Evolutionary conservation across 2,888 invertebrate genomes (phyloP).

Genomic region (Oligia fasciuncula): DNA sequence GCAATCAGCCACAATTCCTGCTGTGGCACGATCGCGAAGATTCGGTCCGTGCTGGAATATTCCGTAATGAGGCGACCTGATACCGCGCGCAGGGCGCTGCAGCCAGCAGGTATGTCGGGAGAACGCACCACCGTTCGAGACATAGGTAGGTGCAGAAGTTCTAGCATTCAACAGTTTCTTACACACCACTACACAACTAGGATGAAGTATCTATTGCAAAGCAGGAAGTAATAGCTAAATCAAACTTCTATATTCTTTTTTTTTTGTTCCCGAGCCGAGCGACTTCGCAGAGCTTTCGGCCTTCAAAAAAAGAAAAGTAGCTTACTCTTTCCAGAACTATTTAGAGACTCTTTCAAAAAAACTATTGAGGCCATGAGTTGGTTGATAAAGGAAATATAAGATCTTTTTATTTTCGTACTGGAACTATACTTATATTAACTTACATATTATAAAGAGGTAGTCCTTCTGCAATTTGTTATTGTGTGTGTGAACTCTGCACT

Average conservation of each 20-base stretch:
- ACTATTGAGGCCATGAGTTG: neutral
- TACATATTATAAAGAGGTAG: neutral
- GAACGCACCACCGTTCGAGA: neutral
- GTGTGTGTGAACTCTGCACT: constrained; percentile 22
- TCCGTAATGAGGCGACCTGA: constrained; percentile 60
- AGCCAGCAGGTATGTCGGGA: constrained; percentile 30
- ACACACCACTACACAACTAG: neutral
- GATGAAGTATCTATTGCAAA: neutral
- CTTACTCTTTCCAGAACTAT: neutral
- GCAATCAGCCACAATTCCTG: constrained; percentile 22
- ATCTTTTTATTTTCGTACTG: neutral
- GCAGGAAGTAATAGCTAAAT: neutral
- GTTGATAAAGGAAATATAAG: neutral
- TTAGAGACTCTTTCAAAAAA: neutral
- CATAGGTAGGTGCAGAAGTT: constrained; percentile 20
- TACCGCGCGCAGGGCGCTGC: constrained; percentile 35
- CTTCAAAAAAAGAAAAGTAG: neutral
- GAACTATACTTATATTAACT: neutral
- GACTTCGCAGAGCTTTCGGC: neutral
- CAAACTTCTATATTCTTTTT: neutral
- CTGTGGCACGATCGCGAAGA: constrained; percentile 14
- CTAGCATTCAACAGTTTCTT: neutral
- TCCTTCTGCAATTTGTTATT: constrained; percentile 33
- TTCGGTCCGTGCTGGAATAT: constrained; percentile 21
- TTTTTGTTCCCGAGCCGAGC: neutral